These are phyloP conservation scores for Fulica atra DNA, from an alignment of 2,113 vertebrate species.

Conservation along the genomic window DNA sequence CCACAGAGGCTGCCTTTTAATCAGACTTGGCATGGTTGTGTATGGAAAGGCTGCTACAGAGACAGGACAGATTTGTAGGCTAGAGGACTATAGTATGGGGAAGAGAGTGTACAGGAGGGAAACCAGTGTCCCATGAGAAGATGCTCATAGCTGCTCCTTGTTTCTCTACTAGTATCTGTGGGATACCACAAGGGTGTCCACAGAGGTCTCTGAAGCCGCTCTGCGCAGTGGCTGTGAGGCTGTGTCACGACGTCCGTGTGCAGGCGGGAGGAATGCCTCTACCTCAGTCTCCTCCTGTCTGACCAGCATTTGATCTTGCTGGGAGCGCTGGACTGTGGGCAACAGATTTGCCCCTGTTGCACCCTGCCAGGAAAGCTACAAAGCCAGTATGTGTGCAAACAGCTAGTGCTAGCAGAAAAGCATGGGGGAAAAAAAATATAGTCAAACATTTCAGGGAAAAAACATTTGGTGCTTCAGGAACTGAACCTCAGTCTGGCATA, in stretches of 20 bases:
- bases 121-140: not conserved
- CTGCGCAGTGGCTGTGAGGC: not conserved
- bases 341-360: not conserved
- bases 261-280: not conserved
- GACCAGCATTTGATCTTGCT: not conserved
- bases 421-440: not conserved
- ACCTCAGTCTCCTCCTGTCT: not conserved
- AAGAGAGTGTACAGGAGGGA: not conserved
- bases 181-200: not conserved
- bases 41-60: not conserved
- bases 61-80: not conserved
- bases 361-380: conserved; percentile 14
- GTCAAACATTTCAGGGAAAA: not conserved
- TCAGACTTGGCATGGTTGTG: accelerated
- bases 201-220: not conserved
- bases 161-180: not conserved
- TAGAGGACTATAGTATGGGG: not conserved
- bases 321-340: not conserved
- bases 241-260: accelerated
- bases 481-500: not conserved
- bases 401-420: not conserved
- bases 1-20: not conserved
- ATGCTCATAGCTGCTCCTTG: not conserved
- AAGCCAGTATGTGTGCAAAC: not conserved
- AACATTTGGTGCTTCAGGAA: not conserved